Percentiles rank a stretch among this genome's conserved stretches.
Conservation (phyloP, 2,113 vertebrate genomes). For the Cryptomyrus ogoouensis region DNA sequence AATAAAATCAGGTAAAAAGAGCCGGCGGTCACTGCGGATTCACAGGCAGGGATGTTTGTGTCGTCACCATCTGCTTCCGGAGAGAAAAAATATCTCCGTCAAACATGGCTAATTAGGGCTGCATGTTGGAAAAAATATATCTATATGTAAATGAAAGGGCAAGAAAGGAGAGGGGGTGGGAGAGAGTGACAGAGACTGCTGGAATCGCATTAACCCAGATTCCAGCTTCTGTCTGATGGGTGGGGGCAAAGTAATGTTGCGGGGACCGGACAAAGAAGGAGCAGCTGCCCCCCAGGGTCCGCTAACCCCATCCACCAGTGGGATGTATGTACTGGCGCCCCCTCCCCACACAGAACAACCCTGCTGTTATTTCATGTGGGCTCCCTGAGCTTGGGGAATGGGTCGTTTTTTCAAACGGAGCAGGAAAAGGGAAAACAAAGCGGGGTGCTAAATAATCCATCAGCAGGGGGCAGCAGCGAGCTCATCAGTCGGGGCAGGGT, state of each 20-base stretch:
- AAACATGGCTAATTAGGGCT: constrained; percentile 1
- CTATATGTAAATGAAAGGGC: constrained; percentile 5
- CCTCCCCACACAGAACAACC: neutral
- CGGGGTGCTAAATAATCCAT: neutral
- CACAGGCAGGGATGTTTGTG: neutral
- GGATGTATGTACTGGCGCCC: neutral
- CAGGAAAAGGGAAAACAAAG: neutral
- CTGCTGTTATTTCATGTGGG: neutral
- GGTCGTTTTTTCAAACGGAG: neutral
- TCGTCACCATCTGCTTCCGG: neutral
- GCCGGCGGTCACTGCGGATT: neutral
- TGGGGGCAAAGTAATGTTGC: neutral
- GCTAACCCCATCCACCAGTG: neutral
- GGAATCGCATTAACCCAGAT: constrained; percentile 24
- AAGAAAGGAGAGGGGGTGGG: neutral
- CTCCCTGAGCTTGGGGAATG: neutral
- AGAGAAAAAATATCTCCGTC: neutral
- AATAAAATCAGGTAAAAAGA: neutral
- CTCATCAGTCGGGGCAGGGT: neutral
- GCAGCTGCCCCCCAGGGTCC: neutral
- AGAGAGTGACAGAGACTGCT: constrained; percentile 6
- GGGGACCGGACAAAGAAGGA: neutral
- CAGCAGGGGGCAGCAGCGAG: neutral
- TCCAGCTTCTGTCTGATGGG: neutral
- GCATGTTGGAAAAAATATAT: neutral